phyloP scores from a whole-genome alignment of 2,888 invertebrate genomes.

The Oithona nana region DNA sequence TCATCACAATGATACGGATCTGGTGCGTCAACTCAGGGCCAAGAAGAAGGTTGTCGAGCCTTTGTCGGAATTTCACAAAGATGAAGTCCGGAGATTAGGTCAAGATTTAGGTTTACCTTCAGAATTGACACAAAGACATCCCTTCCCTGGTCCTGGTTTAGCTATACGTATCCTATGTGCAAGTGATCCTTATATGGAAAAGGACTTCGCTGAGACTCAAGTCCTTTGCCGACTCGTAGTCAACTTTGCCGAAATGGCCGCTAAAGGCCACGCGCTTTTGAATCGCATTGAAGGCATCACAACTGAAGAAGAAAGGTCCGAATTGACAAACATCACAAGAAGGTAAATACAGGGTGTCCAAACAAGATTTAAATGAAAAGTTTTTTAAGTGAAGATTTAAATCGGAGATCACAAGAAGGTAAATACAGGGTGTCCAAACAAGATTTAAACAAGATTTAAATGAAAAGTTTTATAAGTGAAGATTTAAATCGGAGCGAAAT shows the following conservation, averaged over 20 bases:
- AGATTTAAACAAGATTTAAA: too few relatives aligned
- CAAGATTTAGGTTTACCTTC: constrained; percentile 68
- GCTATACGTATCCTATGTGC: constrained; percentile 92
- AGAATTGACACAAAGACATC: constrained; percentile 77
- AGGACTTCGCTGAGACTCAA: constrained; percentile 88
- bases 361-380: too few relatives aligned
- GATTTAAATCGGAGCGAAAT: too few relatives aligned
- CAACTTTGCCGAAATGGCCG: constrained; percentile 39
- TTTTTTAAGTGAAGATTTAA: too few relatives aligned
- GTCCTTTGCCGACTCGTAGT: constrained; percentile 30
- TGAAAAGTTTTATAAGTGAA: too few relatives aligned
- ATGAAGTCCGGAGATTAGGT: constrained; percentile 79
- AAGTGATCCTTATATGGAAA: constrained; percentile 79
- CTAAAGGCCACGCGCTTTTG: constrained; percentile 61
- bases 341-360: too few relatives aligned
- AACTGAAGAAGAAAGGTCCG: constrained; percentile 47
- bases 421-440: too few relatives aligned
- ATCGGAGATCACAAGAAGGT: constrained; percentile 42
- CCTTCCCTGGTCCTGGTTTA: constrained; percentile 94
- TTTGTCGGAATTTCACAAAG: constrained; percentile 96
- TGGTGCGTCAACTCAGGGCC: constrained; percentile 54
- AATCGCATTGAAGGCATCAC: constrained; percentile 66
- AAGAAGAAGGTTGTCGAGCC: constrained; percentile 85
- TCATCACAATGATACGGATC: constrained; percentile 95
- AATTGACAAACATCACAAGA: constrained; percentile 39